Evolutionary conservation across 2,113 vertebrate species (phyloP).

Genomic region (Oreochromis tanganicae): DNA sequence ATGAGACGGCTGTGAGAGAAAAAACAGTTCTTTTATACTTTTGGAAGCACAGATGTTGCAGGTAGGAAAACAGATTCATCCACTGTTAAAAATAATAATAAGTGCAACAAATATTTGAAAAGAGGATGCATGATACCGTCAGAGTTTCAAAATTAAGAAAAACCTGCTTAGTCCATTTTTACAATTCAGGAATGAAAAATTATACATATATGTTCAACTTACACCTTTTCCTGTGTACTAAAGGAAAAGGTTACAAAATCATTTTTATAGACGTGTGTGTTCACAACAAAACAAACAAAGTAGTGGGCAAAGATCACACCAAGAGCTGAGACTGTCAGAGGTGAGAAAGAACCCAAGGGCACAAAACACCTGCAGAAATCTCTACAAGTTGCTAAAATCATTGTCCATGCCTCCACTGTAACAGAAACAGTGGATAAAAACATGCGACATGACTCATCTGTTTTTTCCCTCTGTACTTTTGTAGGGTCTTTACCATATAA

Average conservation of each 20-base stretch:
- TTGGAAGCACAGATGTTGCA: background rate
- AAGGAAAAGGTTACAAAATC: background rate
- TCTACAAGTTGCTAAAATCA: background rate
- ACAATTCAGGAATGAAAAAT: background rate
- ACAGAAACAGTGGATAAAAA: background rate
- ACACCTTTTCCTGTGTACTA: background rate
- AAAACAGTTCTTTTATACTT: background rate
- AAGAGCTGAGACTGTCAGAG: background rate
- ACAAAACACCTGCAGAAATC: background rate
- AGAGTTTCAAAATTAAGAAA: background rate
- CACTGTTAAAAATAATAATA: background rate
- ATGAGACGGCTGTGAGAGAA: background rate
- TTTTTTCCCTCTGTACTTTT: background rate
- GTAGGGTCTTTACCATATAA: background rate
- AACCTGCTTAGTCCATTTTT: background rate
- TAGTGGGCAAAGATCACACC: background rate
- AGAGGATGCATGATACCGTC: background rate
- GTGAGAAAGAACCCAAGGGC: background rate
- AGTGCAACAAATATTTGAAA: background rate
- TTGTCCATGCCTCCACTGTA: background rate
- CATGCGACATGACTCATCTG: background rate
- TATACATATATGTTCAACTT: background rate
- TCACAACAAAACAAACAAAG: background rate
- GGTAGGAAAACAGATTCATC: background rate
- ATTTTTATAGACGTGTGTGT: background rate